Conservation (phyloP, 1,140 invertebrate species). For the Drosophila rhopaloa region DNA sequence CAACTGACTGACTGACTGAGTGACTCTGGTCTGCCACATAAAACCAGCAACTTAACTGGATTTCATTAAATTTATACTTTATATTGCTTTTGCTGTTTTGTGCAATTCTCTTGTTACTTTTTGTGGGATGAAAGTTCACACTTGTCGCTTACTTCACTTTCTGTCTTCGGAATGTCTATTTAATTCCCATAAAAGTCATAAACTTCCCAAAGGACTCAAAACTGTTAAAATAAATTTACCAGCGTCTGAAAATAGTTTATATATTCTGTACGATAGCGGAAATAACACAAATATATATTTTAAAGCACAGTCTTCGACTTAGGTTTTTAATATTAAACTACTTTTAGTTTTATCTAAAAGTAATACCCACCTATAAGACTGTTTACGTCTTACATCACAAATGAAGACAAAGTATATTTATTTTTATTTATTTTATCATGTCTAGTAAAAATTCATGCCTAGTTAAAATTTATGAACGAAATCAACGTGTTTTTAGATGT, state of each 20-base stretch:
- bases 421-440: no score
- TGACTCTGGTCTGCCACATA: constrained; percentile 55
- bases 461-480: no score
- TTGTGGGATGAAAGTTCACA: constrained; percentile 38
- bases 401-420: no score
- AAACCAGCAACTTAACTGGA: constrained; percentile 43
- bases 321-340: no score
- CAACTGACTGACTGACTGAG: constrained; percentile 51
- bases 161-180: neutral
- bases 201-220: neutral
- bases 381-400: no score
- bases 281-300: neutral
- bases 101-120: constrained; percentile 29
- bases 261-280: constrained; percentile 3
- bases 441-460: no score
- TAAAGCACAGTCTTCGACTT: no score
- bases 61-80: constrained; percentile 50
- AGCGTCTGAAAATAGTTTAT: neutral
- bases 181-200: neutral
- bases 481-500: no score
- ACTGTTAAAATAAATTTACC: neutral
- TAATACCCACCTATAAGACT: no score
- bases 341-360: no score
- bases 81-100: constrained; percentile 26
- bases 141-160: constrained; percentile 12